phyloP scores from a whole-genome alignment of 2,113 vertebrate genomes.

The Isurus oxyrinchus region DNA sequence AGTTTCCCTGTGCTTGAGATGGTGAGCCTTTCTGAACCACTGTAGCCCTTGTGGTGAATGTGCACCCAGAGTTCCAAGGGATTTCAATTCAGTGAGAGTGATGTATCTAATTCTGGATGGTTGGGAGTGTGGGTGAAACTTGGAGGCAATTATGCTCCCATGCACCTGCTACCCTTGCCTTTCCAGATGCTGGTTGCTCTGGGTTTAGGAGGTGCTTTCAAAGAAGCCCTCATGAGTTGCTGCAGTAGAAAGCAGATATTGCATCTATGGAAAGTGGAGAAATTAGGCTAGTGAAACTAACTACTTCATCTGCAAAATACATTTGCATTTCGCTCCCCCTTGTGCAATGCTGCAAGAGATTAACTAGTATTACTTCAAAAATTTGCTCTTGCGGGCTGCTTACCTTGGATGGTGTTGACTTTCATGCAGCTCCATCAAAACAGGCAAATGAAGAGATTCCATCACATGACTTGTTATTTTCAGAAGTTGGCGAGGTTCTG shows the following conservation, averaged over 20 bases:
- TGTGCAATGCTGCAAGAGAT: no score
- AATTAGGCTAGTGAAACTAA: not conserved
- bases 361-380: no score
- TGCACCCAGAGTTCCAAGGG: not conserved
- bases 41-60: not conserved
- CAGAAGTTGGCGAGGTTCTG: not conserved
- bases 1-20: not conserved
- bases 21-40: not conserved
- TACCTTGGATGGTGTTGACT: not conserved
- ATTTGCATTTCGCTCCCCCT: no score
- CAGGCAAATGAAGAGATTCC: not conserved
- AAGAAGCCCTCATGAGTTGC: not conserved
- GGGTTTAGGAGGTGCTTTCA: not conserved
- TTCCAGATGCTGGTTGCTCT: not conserved
- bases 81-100: not conserved
- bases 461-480: not conserved
- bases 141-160: not conserved
- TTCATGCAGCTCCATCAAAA: not conserved
- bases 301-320: no score
- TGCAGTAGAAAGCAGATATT: not conserved
- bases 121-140: not conserved
- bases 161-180: not conserved
- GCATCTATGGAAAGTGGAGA: not conserved
- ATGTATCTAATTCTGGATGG: not conserved
- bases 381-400: not conserved